phyloP scores from a whole-genome alignment of 1,140 invertebrate genomes.

The Dryas iulia region DNA sequence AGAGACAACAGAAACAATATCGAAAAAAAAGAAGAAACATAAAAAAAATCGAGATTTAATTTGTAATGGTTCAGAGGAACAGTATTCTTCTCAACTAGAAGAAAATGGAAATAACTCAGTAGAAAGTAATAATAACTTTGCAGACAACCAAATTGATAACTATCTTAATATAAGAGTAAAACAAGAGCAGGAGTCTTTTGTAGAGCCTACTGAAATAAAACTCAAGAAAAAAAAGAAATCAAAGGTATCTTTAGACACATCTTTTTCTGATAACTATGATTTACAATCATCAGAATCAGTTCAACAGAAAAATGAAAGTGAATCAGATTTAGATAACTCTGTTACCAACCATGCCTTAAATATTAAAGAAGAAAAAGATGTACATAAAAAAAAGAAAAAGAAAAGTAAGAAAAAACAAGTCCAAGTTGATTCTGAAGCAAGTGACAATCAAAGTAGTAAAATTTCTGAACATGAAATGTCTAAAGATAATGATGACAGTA shows the following conservation, averaged over 20 bases:
- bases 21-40: conserved; percentile 20
- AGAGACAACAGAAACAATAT: neutral
- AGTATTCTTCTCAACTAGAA: neutral
- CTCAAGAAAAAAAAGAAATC: conserved; percentile 44
- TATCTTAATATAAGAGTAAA: conserved; percentile 38
- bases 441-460: neutral
- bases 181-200: conserved; percentile 30
- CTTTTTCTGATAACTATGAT: conserved; percentile 6
- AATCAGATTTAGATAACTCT: neutral
- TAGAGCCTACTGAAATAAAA: conserved; percentile 22
- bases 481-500: neutral
- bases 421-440: neutral
- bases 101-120: conserved; percentile 7
- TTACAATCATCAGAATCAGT: conserved; percentile 7
- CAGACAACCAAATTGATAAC: neutral
- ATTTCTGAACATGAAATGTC: neutral
- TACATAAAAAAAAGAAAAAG: conserved; percentile 17
- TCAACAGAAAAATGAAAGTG: neutral
- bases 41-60: conserved; percentile 20
- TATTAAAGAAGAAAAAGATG: neutral
- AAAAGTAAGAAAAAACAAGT: conserved; percentile 9
- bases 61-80: conserved; percentile 14
- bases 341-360: neutral
- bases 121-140: neutral
- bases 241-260: conserved; percentile 5